A percentile compares a stretch with the other conserved stretches of the same genome.
Conservation (phyloP, 2,888 invertebrate genomes). For the Mayetiola destructor region DNA sequence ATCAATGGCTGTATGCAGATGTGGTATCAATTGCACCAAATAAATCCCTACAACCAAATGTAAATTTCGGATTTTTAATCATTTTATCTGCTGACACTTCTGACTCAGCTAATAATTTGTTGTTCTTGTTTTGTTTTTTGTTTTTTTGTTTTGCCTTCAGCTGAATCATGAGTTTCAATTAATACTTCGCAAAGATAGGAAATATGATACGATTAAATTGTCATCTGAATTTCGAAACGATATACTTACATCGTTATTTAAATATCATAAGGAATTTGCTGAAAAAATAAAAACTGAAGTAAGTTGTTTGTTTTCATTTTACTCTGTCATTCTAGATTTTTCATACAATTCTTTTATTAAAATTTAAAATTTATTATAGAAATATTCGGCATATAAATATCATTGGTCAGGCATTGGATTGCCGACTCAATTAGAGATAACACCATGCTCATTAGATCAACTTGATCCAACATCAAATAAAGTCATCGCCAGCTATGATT, state of each 20-base stretch:
- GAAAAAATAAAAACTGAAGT: constrained; percentile 67
- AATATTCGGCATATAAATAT: constrained; percentile 82
- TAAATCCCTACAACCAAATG: constrained; percentile 37
- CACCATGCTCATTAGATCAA: constrained; percentile 85
- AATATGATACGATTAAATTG: constrained; percentile 87
- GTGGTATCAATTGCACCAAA: constrained; percentile 56
- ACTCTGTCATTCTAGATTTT: background rate
- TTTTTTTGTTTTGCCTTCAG: constrained; percentile 25
- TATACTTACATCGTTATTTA: constrained; percentile 80
- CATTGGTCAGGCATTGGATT: constrained; percentile 92
- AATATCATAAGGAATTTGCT: constrained; percentile 60
- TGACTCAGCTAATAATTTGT: background rate
- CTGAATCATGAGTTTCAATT: constrained; percentile 57
- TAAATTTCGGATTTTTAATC: constrained; percentile 20
- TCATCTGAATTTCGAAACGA: constrained; percentile 90
- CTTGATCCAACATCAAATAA: constrained; percentile 74
- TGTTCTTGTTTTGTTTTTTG: background rate
- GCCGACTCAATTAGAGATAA: constrained; percentile 78
- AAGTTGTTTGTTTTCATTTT: too few species aligned
- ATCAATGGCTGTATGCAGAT: constrained; percentile 79
- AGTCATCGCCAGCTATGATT: constrained; percentile 67
- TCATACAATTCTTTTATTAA: background rate
- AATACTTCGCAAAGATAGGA: constrained; percentile 76
- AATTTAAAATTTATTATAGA: constrained; percentile 36
- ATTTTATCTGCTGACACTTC: background rate